These are phyloP conservation scores for Andrena trimmerana DNA, from an alignment of 2,888 invertebrate genomes.

Conservation along the genomic window DNA sequence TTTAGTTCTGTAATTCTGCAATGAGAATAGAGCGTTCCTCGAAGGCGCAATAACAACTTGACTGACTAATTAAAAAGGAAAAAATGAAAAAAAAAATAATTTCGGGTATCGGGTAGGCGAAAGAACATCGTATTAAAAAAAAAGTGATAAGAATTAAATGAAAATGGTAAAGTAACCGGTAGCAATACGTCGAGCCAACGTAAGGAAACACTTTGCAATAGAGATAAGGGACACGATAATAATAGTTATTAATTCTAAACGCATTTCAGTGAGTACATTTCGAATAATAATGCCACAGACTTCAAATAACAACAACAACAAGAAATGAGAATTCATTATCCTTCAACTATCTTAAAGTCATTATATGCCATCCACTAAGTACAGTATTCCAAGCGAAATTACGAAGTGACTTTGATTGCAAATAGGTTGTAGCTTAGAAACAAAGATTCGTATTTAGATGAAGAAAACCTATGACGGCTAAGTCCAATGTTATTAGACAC, in stretches of 20 bases:
- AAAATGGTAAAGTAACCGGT: constrained; percentile 64
- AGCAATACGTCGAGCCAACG: constrained; percentile 77
- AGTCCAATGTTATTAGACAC: constrained; percentile 72
- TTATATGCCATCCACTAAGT: constrained; percentile 74
- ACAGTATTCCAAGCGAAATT: constrained; percentile 62
- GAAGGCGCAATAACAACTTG: constrained; percentile 56
- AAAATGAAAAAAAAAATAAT: constrained; percentile 31
- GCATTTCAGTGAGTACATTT: constrained; percentile 39
- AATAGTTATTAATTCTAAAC: constrained; percentile 67
- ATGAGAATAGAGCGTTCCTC: constrained; percentile 49
- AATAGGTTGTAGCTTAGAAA: constrained; percentile 67
- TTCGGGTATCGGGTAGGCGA: constrained; percentile 21
- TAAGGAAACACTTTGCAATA: constrained; percentile 65
- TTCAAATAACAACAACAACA: constrained; percentile 6
- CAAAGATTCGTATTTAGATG: constrained; percentile 67
- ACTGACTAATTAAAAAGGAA: constrained; percentile 56
- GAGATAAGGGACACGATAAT: constrained; percentile 67
- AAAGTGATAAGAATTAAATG: constrained; percentile 49
- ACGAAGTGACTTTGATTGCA: constrained; percentile 68
- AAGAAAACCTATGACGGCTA: constrained; percentile 65
- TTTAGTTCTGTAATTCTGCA: constrained; percentile 64
- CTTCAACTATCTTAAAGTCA: constrained; percentile 60
- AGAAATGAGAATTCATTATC: constrained; percentile 35
- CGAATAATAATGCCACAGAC: constrained; percentile 5
- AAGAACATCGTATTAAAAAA: constrained; percentile 39